Conservation (phyloP, 2,113 vertebrate genomes). For the Uropsilus gracilis region DNA sequence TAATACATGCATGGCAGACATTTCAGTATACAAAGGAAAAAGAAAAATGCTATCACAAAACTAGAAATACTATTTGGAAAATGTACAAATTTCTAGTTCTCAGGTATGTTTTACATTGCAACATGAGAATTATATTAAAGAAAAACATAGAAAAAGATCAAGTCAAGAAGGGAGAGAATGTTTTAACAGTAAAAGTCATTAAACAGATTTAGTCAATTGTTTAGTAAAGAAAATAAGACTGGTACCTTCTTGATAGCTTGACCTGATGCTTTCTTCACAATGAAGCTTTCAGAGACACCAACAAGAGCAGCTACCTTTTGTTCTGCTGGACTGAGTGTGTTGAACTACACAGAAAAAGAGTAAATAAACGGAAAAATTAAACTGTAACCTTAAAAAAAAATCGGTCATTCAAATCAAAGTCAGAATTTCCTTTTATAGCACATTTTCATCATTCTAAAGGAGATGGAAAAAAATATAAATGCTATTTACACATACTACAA, state of each 20-base stretch:
- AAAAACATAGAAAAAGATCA: neutral
- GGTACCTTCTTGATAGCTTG: conserved; percentile 93
- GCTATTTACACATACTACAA: conserved; percentile 7
- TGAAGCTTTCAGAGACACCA: conserved; percentile 95
- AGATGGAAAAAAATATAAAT: neutral
- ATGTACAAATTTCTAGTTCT: neutral
- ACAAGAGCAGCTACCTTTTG: conserved; percentile 90
- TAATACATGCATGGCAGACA: neutral
- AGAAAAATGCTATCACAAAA: neutral
- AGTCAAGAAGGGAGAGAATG: neutral
- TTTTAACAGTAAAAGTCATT: neutral
- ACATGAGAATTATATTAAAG: conserved; percentile 11
- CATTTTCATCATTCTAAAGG: conserved; percentile 44
- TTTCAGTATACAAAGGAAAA: conserved; percentile 14
- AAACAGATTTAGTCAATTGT: neutral
- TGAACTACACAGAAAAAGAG: conserved; percentile 87
- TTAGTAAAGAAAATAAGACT: conserved; percentile 1
- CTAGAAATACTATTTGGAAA: neutral
- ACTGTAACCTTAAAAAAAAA: conserved; percentile 32
- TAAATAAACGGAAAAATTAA: conserved; percentile 15
- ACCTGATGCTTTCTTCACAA: conserved; percentile 93
- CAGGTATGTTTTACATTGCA: conserved; percentile 21
- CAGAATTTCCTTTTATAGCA: neutral
- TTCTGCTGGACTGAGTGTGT: conserved; percentile 89
- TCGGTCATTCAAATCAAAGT: conserved; percentile 18